Conservation (phyloP, 2,888 invertebrate genomes). For the Yponomeuta evonymella region DNA sequence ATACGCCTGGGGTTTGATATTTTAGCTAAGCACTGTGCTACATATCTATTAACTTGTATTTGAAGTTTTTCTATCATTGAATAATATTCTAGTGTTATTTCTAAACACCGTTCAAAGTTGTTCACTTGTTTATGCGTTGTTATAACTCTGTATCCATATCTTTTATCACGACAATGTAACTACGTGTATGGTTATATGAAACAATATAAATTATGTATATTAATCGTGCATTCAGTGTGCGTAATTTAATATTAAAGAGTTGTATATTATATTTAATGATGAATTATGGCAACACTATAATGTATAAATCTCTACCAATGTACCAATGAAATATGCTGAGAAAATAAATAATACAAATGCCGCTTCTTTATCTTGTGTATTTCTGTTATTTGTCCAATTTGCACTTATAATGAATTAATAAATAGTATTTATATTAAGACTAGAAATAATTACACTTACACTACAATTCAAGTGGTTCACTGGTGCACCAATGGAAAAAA, state of each 20-base stretch:
- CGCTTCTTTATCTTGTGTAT: constrained; percentile 72
- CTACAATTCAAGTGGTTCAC: too few species aligned
- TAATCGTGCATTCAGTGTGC: constrained; percentile 68
- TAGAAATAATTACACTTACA: not conserved
- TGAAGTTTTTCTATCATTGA: constrained; percentile 68
- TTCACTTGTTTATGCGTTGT: constrained; percentile 75
- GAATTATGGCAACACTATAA: constrained; percentile 61
- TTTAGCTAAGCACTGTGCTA: constrained; percentile 67
- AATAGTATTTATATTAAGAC: not conserved
- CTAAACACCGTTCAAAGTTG: constrained; percentile 68
- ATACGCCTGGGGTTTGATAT: constrained; percentile 47
- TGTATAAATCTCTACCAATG: constrained; percentile 69
- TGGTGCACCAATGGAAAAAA: too few species aligned
- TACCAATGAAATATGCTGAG: constrained; percentile 73
- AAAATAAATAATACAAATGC: constrained; percentile 74
- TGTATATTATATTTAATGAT: constrained; percentile 67
- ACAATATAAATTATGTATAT: constrained; percentile 65
- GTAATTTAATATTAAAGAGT: constrained; percentile 65
- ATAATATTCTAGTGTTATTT: constrained; percentile 66
- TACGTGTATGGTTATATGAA: constrained; percentile 65
- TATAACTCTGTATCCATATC: constrained; percentile 70
- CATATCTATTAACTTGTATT: constrained; percentile 68
- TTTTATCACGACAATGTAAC: constrained; percentile 64
- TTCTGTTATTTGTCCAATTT: constrained; percentile 28
- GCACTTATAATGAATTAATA: not conserved